Conservation (phyloP, 2,888 invertebrate genomes). For the Plebejus melissa region DNA sequence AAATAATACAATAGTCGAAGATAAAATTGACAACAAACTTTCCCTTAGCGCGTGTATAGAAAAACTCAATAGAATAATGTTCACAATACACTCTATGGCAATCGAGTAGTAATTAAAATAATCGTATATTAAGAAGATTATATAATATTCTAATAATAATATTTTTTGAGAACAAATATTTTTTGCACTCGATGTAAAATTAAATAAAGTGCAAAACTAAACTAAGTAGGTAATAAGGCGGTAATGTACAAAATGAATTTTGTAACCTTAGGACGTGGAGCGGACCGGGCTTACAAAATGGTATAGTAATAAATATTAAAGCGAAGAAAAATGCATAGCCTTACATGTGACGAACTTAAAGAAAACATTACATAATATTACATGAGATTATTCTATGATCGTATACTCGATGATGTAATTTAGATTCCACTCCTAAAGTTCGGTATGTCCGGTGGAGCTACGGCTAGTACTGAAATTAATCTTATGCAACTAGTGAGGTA, state of each 20-base stretch:
- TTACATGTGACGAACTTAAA: not conserved
- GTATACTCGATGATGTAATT: conserved; percentile 3
- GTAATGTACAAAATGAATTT: conserved; percentile 3
- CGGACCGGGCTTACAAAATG: not conserved
- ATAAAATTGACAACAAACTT: conserved; percentile 20
- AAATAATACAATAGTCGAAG: conserved; percentile 18
- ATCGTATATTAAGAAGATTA: not conserved
- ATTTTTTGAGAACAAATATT: not conserved
- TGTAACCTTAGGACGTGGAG: conserved; percentile 10
- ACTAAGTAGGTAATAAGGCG: conserved; percentile 13
- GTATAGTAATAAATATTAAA: conserved; percentile 3
- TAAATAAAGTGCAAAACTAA: not conserved
- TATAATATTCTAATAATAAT: not conserved
- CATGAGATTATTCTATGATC: not conserved
- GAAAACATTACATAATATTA: not conserved
- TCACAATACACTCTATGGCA: conserved; percentile 12
- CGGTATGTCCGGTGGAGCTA: not conserved
- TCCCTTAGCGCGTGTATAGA: not conserved
- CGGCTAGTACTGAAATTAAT: conserved; percentile 29
- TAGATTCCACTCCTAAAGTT: conserved; percentile 7
- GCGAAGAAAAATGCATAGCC: conserved; percentile 13
- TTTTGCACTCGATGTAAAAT: not conserved
- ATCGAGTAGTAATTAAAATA: not conserved
- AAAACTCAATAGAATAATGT: not conserved
- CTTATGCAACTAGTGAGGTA: conserved; percentile 72